phyloP scores from a whole-genome alignment of 2,888 invertebrate species.

The Cybosia mesomella region DNA sequence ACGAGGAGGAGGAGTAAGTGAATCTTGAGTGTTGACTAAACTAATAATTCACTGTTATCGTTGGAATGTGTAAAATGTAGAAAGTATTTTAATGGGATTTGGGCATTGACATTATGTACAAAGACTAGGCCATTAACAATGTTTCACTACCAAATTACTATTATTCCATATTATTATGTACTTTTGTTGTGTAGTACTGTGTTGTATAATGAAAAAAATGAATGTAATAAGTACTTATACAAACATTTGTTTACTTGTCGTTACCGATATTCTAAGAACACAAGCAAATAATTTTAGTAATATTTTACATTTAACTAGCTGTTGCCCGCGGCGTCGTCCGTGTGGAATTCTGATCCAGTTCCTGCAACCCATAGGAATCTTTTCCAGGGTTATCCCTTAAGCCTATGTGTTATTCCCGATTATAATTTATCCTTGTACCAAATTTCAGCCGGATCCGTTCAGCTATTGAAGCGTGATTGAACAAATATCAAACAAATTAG shows the following conservation, averaged over 20 bases:
- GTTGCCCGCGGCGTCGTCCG: no score
- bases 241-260: not conserved
- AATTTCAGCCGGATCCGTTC: no score
- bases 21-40: no score
- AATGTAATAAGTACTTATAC: constrained; percentile 1
- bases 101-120: constrained; percentile 27
- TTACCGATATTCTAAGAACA: not conserved
- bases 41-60: not conserved
- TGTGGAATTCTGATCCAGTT: no score
- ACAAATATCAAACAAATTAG: no score
- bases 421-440: no score
- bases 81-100: constrained; percentile 24
- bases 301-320: not conserved
- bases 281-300: not conserved
- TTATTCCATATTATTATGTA: constrained; percentile 14
- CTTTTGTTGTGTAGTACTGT: constrained; percentile 12
- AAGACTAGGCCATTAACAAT: constrained; percentile 17
- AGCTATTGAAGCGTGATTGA: no score
- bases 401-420: no score
- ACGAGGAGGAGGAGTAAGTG: no score
- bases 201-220: constrained; percentile 14
- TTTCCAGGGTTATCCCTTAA: no score
- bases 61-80: constrained; percentile 10
- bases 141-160: constrained; percentile 21
- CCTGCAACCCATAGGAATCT: no score